Base-by-base conservation (phyloP, 2,797 vertebrate species). In the Esox lucius region DNA sequence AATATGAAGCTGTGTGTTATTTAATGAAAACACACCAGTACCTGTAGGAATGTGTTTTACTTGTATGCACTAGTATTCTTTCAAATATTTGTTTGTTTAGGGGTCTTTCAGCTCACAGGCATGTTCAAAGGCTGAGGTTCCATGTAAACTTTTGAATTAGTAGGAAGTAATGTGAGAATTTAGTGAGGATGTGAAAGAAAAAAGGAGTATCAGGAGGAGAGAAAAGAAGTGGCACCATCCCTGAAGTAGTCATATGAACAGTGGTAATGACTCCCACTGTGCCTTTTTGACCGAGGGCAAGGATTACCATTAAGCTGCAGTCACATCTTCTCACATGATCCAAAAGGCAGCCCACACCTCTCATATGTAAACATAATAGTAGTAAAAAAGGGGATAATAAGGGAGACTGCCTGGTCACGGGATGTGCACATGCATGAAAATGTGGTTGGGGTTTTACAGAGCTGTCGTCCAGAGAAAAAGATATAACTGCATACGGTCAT, bases 261-360 rank as follows among this genome's bases (percentile, higher is more conserved):
- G 39, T 79, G 70, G 83, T 89, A 91, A 90, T 85, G 79, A 85
- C 84, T 87, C 84, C 88, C 89, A 84, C 84, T 90, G 88, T 85
- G 89, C 83, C 78, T 69, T 85, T 91, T 89, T 86, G 70, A 89
- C 90, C 86, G 77, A 87, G 86, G 89, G 92, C 90, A 74, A 87
- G 89, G 91, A 92, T 93, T 93, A 93, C 75, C 80, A 86, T 83
- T 91, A 90, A 91, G 84, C 86, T 84, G n/a, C 19, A 85, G 88
- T 92, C 92, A 91, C 91, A 92, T 92, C 90, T 88, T 86, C 90
- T 93, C 91, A 93, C 92, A 92, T 93, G 92, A 72, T 72, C 39
- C 33, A 61, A 72, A 39, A 8, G 19, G 19, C 35, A 39, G n/a
- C 65, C 17, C 24, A 71, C 61, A 51, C 72, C 33, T 31, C 17